Percentiles rank a stretch among this genome's conserved stretches.
Evolutionary conservation across 2,113 vertebrate species (phyloP).

Genomic region (Equus przewalskii): DNA sequence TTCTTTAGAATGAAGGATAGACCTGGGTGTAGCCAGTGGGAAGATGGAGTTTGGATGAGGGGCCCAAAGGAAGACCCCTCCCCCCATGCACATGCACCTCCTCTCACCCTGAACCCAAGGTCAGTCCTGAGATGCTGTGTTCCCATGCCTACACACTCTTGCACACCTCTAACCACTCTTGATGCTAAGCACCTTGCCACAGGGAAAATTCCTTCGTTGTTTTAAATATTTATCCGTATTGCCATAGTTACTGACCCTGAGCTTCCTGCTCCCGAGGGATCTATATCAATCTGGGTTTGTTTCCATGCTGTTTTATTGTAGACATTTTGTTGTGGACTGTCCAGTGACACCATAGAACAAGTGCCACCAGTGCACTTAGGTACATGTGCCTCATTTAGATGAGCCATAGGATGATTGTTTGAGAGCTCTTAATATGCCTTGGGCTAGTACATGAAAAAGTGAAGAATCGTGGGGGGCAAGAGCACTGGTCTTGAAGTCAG

Average conservation of each 20-base stretch:
- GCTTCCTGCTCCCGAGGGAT: slow-evolving; percentile 7
- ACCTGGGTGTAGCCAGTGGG: neutral
- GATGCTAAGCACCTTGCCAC: slow-evolving; percentile 39
- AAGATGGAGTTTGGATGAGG: neutral
- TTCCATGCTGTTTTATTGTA: slow-evolving; percentile 3
- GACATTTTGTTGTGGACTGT: neutral
- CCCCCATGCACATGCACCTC: fast-evolving
- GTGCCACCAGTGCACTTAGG: neutral
- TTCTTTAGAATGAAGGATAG: neutral
- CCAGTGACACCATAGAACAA: neutral
- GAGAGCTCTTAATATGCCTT: neutral
- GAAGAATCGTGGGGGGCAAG: neutral
- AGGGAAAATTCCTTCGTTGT: slow-evolving; percentile 58
- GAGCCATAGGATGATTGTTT: neutral
- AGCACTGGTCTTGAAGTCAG: neutral
- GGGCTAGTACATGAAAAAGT: neutral
- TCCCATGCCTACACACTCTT: no score
- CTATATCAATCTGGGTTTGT: slow-evolving; percentile 22
- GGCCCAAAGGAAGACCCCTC: neutral
- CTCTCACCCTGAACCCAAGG: neutral
- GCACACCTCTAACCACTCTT: neutral
- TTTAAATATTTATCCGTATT: slow-evolving; percentile 68
- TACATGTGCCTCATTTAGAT: neutral
- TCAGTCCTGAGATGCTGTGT: no score
- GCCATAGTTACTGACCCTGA: slow-evolving; percentile 67